Percentiles rank a stretch among this genome's conserved stretches.
Evolutionary conservation across 1,140 invertebrate genomes (phyloP).

Genomic region (Zaprionus ornatus): DNA sequence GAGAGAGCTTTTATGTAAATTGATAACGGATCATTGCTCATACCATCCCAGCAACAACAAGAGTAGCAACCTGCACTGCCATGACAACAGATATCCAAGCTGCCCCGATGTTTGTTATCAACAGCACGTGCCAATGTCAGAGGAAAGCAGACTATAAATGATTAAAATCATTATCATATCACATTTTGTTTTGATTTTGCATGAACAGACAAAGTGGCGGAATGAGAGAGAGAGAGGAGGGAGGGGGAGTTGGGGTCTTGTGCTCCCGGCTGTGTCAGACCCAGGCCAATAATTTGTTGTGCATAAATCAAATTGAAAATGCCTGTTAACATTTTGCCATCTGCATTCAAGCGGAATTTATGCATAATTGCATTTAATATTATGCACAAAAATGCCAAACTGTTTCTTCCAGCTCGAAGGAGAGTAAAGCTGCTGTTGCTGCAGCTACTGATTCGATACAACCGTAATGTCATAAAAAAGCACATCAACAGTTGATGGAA

Average conservation of each 20-base stretch:
- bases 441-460: not conserved
- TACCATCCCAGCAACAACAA: not conserved
- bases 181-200: slow-evolving; percentile 48
- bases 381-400: slow-evolving; percentile 31
- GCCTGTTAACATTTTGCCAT: slow-evolving; percentile 56
- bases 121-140: slow-evolving; percentile 47
- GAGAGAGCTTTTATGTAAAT: not conserved
- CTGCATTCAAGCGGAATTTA: slow-evolving; percentile 53
- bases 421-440: not conserved
- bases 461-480: slow-evolving; percentile 34
- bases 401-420: not conserved
- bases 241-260: not conserved
- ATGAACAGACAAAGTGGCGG: slow-evolving; percentile 13
- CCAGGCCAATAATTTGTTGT: slow-evolving; percentile 6
- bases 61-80: not conserved
- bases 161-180: slow-evolving; percentile 66
- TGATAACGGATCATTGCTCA: slow-evolving; percentile 6
- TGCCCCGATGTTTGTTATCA: slow-evolving; percentile 26
- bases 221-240: slow-evolving; percentile 2
- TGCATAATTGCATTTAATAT: slow-evolving; percentile 73
- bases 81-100: slow-evolving; percentile 22
- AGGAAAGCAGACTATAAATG: slow-evolving; percentile 54
- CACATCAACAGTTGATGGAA: not conserved
- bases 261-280: not conserved
- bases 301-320: slow-evolving; percentile 66